A percentile compares a stretch with the other conserved stretches of the same genome.
phyloP scores from a whole-genome alignment of 2,888 invertebrate species.

The Idaea aversata region DNA sequence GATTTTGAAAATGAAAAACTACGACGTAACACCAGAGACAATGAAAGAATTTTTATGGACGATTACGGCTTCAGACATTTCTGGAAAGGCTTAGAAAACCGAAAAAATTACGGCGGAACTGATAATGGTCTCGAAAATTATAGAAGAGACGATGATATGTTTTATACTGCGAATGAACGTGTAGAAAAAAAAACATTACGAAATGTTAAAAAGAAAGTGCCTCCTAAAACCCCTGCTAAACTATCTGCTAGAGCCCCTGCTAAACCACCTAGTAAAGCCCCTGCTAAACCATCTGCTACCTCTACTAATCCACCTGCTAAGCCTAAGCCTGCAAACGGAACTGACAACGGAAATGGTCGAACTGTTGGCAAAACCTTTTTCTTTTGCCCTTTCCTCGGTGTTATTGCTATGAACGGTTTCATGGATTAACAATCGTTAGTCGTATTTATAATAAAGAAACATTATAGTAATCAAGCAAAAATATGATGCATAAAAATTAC shows the following conservation, averaged over 20 bases:
- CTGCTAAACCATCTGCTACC: background rate
- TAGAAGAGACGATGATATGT: background rate
- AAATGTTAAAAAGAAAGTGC: background rate
- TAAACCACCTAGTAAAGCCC: background rate
- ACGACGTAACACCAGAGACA: slow-evolving; percentile 29
- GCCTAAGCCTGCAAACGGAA: slow-evolving; percentile 13
- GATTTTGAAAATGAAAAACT: slow-evolving; percentile 52
- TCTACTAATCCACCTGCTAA: background rate
- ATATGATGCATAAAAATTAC: background rate
- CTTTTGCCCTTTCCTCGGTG: slow-evolving; percentile 63
- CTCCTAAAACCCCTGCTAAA: background rate
- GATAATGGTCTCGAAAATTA: background rate
- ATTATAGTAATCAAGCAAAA: slow-evolving; percentile 4
- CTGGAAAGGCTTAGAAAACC: slow-evolving; percentile 48
- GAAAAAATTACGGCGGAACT: slow-evolving; percentile 35
- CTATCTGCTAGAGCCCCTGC: background rate
- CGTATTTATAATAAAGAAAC: too few relatives aligned
- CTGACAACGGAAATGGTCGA: slow-evolving; percentile 21
- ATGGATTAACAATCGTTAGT: slow-evolving; percentile 26
- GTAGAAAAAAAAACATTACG: background rate
- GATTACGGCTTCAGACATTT: slow-evolving; percentile 56
- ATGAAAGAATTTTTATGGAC: slow-evolving; percentile 49
- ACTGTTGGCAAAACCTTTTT: slow-evolving; percentile 47
- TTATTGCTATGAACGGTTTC: slow-evolving; percentile 49
- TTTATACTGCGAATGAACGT: background rate